phyloP scores from a whole-genome alignment of 2,888 invertebrate species.

The Pammene fasciana region DNA sequence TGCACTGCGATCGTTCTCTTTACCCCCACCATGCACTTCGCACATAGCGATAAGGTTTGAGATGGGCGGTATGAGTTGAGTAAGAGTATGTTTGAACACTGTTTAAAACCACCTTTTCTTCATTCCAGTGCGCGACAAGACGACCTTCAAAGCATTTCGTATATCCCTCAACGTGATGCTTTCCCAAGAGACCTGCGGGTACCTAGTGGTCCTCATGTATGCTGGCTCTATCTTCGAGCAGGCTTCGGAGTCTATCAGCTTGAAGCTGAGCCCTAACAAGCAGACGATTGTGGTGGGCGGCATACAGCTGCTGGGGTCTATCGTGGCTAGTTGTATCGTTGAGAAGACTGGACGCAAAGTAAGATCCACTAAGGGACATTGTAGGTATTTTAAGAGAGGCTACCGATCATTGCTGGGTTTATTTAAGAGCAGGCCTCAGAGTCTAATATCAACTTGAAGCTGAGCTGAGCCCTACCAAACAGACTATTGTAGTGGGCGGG shows the following conservation, averaged over 20 bases:
- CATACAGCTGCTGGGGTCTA: constrained; percentile 73
- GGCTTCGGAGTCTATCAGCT: constrained; percentile 72
- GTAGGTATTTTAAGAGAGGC: background rate
- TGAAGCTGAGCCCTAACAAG: constrained; percentile 76
- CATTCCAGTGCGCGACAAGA: constrained; percentile 73
- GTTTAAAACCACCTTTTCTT: background rate
- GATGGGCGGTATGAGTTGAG: too few species aligned
- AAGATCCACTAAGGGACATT: background rate
- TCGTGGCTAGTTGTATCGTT: constrained; percentile 77
- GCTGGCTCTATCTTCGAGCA: constrained; percentile 78
- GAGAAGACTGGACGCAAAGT: constrained; percentile 79
- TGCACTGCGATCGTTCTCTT: too few species aligned
- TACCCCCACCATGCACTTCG: too few species aligned
- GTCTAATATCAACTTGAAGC: constrained; percentile 69
- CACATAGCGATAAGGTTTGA: too few species aligned
- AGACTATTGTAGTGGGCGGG: constrained; percentile 75
- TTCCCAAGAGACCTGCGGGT: constrained; percentile 78
- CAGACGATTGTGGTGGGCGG: constrained; percentile 77
- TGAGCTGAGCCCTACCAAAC: constrained; percentile 72
- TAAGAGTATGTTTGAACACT: too few species aligned
- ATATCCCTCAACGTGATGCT: constrained; percentile 78
- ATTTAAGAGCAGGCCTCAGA: constrained; percentile 77
- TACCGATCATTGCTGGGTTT: constrained; percentile 59
- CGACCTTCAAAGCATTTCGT: constrained; percentile 76
- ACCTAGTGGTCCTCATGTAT: constrained; percentile 79